Evolutionary conservation across 2,113 vertebrate species (phyloP).

Genomic region (Tupaia chinensis): DNA sequence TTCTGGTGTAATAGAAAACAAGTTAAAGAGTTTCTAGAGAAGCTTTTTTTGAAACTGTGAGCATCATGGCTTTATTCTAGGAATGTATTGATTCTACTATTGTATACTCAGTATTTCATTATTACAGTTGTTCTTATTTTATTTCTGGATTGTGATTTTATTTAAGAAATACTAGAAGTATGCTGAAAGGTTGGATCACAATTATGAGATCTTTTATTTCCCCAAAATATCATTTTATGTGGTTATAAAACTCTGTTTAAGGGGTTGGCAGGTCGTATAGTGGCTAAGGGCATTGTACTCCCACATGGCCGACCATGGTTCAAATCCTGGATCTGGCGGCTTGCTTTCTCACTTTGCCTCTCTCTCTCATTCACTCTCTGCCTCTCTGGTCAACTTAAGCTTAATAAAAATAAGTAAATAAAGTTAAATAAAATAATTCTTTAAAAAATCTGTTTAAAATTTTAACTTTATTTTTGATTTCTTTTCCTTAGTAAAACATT

Average conservation of each 20-base stretch:
- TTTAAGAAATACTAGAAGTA: background rate
- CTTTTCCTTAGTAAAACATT: background rate
- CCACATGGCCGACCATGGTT: too few species aligned
- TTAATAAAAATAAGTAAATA: too few species aligned
- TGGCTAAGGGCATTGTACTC: too few species aligned
- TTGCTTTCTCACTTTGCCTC: too few species aligned
- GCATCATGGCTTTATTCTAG: background rate
- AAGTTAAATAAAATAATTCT: too few species aligned
- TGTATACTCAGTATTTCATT: background rate
- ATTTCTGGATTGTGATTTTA: background rate
- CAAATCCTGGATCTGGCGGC: too few species aligned
- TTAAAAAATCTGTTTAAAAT: background rate
- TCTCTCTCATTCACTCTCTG: too few species aligned
- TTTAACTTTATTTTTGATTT: background rate
- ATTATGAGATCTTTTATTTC: background rate
- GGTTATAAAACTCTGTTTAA: background rate
- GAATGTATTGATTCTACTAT: background rate
- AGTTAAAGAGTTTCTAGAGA: background rate
- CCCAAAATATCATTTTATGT: background rate
- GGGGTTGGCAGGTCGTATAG: too few species aligned
- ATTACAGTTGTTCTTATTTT: background rate
- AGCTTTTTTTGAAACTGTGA: background rate
- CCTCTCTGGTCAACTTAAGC: too few species aligned
- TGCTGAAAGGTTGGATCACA: background rate
- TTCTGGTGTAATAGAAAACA: background rate